Evolutionary conservation across 2,797 vertebrate species (phyloP).

Genomic region (Phaenicophaeus curvirostris): DNA sequence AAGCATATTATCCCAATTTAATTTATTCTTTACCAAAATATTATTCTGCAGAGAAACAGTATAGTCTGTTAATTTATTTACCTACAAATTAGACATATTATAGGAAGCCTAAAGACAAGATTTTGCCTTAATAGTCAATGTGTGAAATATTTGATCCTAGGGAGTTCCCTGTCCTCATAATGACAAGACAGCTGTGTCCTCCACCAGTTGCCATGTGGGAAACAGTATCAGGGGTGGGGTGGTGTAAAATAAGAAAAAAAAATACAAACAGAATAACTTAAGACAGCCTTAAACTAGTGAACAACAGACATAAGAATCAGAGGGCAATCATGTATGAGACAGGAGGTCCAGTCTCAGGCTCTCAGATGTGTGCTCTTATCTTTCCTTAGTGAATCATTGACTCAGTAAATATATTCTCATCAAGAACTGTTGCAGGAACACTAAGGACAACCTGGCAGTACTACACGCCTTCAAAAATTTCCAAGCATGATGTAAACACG

Average conservation of each 20-base stretch:
- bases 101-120: neutral
- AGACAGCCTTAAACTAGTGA: neutral
- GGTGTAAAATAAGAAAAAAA: neutral
- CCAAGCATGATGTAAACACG: neutral
- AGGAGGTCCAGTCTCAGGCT: neutral
- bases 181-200: slow-evolving; percentile 48
- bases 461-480: neutral
- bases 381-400: neutral
- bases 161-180: neutral
- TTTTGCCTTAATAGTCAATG: neutral
- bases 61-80: neutral
- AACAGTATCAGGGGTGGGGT: neutral
- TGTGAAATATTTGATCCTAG: slow-evolving; percentile 4
- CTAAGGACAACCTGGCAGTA: neutral
- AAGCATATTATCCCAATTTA: neutral
- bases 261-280: neutral
- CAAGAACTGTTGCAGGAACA: neutral
- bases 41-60: neutral
- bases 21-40: neutral
- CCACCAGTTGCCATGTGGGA: slow-evolving; percentile 13
- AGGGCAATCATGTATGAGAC: neutral
- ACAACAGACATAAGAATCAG: neutral
- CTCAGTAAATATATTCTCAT: neutral
- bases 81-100: neutral
- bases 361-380: neutral